These are phyloP conservation scores for Lamellibrachia luymesi DNA, from an alignment of 1,140 invertebrate genomes.

Conservation along the genomic window DNA sequence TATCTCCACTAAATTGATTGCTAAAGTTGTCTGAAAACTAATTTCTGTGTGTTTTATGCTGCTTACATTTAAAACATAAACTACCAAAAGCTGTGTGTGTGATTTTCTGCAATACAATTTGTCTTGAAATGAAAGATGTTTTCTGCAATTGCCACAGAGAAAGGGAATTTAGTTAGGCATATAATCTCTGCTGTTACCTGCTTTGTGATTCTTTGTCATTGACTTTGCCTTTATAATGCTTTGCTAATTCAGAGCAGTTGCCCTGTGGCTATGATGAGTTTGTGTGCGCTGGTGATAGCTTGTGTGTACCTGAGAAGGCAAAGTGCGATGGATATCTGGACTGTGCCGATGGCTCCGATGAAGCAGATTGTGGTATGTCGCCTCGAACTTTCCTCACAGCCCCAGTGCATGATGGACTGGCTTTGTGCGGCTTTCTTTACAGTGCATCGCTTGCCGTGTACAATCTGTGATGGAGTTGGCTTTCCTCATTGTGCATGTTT, in stretches of 20 bases:
- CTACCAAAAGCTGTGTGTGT: background rate
- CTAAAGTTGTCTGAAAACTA: background rate
- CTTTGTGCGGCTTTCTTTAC: background rate
- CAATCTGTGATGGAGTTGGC: background rate
- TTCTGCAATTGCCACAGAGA: background rate
- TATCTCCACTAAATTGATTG: background rate
- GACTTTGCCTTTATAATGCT: background rate
- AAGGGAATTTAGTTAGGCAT: background rate
- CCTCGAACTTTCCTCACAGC: background rate
- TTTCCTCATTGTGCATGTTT: background rate
- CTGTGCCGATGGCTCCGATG: constrained; percentile 84
- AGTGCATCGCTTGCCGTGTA: background rate
- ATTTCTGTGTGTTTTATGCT: background rate
- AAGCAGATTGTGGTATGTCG: constrained; percentile 80
- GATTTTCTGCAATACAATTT: background rate
- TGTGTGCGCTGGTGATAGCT: background rate
- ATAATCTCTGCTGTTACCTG: background rate
- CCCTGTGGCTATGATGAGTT: background rate
- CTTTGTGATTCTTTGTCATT: background rate
- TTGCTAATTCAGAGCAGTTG: background rate
- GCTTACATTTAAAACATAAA: too few species aligned
- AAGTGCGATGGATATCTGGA: constrained; percentile 78
- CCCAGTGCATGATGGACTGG: background rate
- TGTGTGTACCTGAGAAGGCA: background rate
- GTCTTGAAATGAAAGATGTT: background rate